phyloP scores from a whole-genome alignment of 53 echinoderm and acorn worm species.

The Patiria pectinifera region DNA sequence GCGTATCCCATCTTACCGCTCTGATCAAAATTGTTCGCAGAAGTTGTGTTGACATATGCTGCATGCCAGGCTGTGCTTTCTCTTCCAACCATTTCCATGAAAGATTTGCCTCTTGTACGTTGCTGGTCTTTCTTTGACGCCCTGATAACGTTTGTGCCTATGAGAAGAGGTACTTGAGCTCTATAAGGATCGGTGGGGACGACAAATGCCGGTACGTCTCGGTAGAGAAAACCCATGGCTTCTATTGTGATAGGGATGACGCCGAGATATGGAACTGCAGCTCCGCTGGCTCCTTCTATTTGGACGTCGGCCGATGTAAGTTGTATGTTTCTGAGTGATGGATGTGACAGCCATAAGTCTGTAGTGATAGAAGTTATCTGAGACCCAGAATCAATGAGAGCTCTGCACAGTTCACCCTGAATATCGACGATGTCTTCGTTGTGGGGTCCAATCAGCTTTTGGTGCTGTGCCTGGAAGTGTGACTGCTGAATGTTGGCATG shows the following conservation, averaged over 20 bases:
- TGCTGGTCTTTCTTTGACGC: conserved; percentile 1
- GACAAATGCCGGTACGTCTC: background rate
- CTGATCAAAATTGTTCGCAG: background rate
- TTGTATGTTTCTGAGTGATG: background rate
- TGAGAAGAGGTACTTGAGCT: background rate
- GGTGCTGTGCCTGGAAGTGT: background rate
- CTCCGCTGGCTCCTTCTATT: conserved; percentile 60
- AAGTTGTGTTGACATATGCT: background rate
- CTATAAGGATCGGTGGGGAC: conserved; percentile 9
- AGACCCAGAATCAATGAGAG: conserved; percentile 58
- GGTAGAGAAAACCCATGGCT: background rate
- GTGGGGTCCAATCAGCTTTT: background rate
- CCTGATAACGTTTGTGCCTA: conserved; percentile 47
- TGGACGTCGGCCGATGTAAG: background rate
- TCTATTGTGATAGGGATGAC: background rate
- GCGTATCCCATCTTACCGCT: background rate
- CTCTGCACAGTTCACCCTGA: background rate
- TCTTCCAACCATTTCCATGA: background rate
- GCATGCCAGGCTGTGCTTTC: conserved; percentile 22
- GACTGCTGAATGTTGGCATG: rapidly evolving
- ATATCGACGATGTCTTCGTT: background rate
- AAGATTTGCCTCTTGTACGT: background rate
- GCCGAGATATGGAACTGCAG: conserved; percentile 34
- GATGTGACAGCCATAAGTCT: background rate
- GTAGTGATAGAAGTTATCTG: conserved; percentile 40